Percentiles rank a stretch among this genome's conserved stretches.
These are phyloP conservation scores for Danaus plexippus DNA, from an alignment of 1,140 invertebrate genomes.

Conservation along the genomic window DNA sequence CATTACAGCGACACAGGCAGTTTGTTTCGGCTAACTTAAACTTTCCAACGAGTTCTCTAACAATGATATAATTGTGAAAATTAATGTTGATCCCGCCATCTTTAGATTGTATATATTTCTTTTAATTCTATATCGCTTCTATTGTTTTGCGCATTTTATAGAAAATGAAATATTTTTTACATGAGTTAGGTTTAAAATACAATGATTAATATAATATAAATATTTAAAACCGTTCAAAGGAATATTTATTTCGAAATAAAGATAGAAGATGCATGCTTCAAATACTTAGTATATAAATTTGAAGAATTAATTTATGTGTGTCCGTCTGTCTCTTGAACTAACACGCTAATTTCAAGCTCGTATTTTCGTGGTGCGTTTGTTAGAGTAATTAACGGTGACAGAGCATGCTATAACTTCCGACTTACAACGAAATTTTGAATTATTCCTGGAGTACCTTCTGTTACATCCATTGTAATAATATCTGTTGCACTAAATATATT, in stretches of 20 bases:
- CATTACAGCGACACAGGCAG: constrained; percentile 48
- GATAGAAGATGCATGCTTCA: background rate
- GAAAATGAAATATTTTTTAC: no score
- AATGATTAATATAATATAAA: no score
- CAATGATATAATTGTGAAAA: constrained; percentile 17
- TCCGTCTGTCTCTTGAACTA: constrained; percentile 19
- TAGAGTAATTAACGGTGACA: constrained; percentile 25
- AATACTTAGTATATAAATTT: constrained; percentile 27
- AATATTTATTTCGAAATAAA: no score
- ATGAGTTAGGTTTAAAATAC: constrained; percentile 1
- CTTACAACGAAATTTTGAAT: constrained; percentile 11
- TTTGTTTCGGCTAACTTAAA: constrained; percentile 49
- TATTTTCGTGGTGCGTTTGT: constrained; percentile 18
- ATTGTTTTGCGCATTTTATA: background rate
- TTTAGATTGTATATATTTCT: constrained; percentile 7
- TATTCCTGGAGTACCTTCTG: no score
- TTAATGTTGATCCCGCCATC: constrained; percentile 18
- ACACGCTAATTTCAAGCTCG: constrained; percentile 11
- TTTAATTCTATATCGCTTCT: constrained; percentile 3
- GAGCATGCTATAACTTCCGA: constrained; percentile 20
- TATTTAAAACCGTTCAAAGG: no score
- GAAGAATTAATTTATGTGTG: constrained; percentile 27
- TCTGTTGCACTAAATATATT: no score
- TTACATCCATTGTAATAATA: no score
- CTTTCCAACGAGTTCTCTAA: constrained; percentile 32